Evolutionary conservation across 2,797 vertebrate genomes (phyloP), one percentile per base, ranked within the genome.

Genomic region (Malacoraja senta): DNA sequence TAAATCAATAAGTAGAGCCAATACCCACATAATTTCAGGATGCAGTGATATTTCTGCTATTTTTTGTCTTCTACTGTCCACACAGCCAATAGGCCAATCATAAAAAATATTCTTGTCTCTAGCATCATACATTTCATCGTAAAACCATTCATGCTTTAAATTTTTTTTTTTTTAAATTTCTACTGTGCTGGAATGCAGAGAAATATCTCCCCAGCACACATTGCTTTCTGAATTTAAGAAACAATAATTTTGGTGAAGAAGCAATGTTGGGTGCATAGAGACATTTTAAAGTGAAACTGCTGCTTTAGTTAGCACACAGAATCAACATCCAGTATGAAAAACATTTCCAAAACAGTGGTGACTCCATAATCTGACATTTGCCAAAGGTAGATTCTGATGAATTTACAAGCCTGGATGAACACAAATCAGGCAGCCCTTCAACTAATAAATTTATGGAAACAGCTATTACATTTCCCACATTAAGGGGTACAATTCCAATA

Each of bases 301-400:
- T 76, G 24, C 32, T 76, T 76, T 76, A 21, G 12, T 58, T 29
- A 92, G 71, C 90, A 92, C 10, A 17, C 68, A 26, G 29, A 92
- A 92, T 92, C 38, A 92, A 74, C 35, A 91, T 26, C 90, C 90
- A 91, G 21, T 1, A 29, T 68, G 90, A 35, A 53, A 38, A 74
- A 76, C 68, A 92, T 92, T 92, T 92, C 71, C 38, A 92, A 88
- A 92, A 92, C 90, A 92, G 90, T 92, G 90, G 90, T 92, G 90
- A 92, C 68, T 92, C 90, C 90, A 92, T 92, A 92, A 92, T 92
- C 68, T 92, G 90, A 92, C 90, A 92, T 92, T 92, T 92, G 90
- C 90, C 90, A 92, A 91, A 92, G 90, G 90, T 92, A 92, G 90
- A 92, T 92, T 76, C 44, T 92, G 68, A 76, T 92, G 90, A 71